A percentile compares a stretch with the other conserved stretches of the same genome.
phyloP scores from a whole-genome alignment of 2,113 vertebrate species.

The Lucifuga dentata region DNA sequence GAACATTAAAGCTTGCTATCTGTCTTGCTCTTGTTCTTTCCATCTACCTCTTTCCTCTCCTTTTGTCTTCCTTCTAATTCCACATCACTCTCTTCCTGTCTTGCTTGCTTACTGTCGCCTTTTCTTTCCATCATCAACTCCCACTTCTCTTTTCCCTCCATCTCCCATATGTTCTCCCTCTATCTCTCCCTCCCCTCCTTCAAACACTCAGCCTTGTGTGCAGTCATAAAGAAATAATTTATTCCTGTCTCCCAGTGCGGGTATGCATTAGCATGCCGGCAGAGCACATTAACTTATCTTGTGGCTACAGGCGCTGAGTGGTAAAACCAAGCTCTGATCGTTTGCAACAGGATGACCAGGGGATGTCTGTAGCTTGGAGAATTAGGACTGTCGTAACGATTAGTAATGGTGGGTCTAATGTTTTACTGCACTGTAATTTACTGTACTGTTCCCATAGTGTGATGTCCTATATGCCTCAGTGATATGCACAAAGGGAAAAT shows the following conservation, averaged over 20 bases:
- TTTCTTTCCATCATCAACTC: conserved; percentile 36
- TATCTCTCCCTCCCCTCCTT: conserved; percentile 26
- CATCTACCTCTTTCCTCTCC: conserved; percentile 18
- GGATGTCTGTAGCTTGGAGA: conserved; percentile 70
- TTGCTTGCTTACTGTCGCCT: background rate
- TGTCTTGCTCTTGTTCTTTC: conserved; percentile 33
- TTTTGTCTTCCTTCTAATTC: conserved; percentile 4
- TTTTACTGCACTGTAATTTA: conserved; percentile 66
- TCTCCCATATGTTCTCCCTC: conserved; percentile 38
- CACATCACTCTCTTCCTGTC: conserved; percentile 9
- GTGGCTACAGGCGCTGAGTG: conserved; percentile 68
- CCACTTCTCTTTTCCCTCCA: conserved; percentile 22
- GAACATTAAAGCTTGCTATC: conserved; percentile 22
- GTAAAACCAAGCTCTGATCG: conserved; percentile 78
- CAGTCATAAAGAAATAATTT: conserved; percentile 78
- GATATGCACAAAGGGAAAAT: conserved; percentile 33
- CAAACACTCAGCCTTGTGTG: conserved; percentile 58
- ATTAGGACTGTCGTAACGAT: conserved; percentile 70
- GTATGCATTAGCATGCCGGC: conserved; percentile 72
- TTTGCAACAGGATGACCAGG: conserved; percentile 77
- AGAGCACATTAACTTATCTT: conserved; percentile 80
- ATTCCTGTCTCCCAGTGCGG: conserved; percentile 62
- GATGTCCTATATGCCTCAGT: conserved; percentile 30
- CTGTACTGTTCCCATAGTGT: conserved; percentile 33
- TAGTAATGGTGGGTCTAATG: conserved; percentile 68